Conservation (phyloP, 1,140 invertebrate species). For the Ganaspis sp. region DNA sequence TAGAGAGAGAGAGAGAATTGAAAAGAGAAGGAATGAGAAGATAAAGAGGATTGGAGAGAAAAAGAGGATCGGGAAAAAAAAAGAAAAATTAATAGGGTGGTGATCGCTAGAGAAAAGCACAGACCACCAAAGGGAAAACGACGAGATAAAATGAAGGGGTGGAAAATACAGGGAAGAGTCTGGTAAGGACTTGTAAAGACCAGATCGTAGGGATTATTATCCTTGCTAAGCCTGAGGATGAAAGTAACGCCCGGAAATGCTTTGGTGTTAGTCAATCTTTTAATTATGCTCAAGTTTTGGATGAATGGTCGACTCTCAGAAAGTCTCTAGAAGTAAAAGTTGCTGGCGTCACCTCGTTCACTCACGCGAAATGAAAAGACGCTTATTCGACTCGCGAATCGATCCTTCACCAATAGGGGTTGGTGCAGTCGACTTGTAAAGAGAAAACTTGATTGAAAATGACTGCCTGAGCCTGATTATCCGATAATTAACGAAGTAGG, state of each 20-base stretch:
- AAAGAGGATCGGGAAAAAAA: not conserved
- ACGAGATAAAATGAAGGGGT: not conserved
- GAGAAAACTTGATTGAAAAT: constrained; percentile 22
- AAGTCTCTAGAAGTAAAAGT: constrained; percentile 40
- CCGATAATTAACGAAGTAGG: constrained; percentile 28
- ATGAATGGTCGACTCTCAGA: constrained; percentile 50
- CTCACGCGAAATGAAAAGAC: constrained; percentile 52
- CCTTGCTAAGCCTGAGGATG: constrained; percentile 55
- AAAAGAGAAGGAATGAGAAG: not conserved
- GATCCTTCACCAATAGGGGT: constrained; percentile 29
- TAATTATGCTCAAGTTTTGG: constrained; percentile 60
- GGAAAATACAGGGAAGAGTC: constrained; percentile 41
- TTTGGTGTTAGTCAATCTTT: constrained; percentile 61
- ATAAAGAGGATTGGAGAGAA: too few species aligned
- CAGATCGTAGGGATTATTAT: constrained; percentile 58
- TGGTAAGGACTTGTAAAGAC: constrained; percentile 58
- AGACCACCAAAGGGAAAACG: not conserved
- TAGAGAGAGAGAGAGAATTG: not conserved
- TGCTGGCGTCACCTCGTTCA: constrained; percentile 38
- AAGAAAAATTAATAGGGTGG: not conserved
- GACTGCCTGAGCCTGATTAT: not conserved
- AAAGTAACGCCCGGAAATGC: constrained; percentile 52
- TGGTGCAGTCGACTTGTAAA: not conserved
- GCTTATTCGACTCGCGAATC: constrained; percentile 49
- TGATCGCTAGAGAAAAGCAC: not conserved